Evolutionary conservation across 2,797 vertebrate genomes (phyloP), one percentile per base, ranked within the genome.

Genomic region (Strix occidentalis): DNA sequence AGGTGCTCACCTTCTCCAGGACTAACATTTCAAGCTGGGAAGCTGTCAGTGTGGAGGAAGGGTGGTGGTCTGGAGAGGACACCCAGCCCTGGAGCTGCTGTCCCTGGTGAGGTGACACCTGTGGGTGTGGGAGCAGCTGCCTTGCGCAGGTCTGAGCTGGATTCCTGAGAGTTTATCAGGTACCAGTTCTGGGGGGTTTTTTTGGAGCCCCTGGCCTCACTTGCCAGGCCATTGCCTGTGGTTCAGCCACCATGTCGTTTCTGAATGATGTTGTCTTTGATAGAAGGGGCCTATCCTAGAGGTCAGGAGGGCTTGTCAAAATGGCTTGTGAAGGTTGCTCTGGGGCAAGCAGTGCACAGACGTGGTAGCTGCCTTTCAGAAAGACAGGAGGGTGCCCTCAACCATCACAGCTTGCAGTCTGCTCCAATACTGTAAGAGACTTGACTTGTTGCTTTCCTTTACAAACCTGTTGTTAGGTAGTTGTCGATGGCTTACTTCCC

Each of bases 401-500:
- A 31, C 50, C 3, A 0, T 10, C 13, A 6, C 46, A 45, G 51
- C 56, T 77, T 1, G 0, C 46, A 24, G 8, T 29, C 8, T 69
- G 18, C 43, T 72, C 16, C 31, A 5, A 3, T 33, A 9, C 45
- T 35, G 58, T 25, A 13, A 41, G 63, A 33, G 14, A 1, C 66
- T 89, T 89, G 57, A 95, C 46, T 4, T 2, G 25, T 17, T 56
- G 46, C 25, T 66, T 70, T 89, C 39, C 50, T 76, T 43, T 41
- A 9, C 71, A 54, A 74, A 64, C 64, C 39, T 6, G 10, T 43
- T 50, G 4, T 41, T 83, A 99, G 99, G 93, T 96, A 0, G 97
- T 99, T 87, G 98, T 99, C 21, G 93, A 97, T 26, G 96, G 97
- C 87, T 97, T 99, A 46, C 96, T 99, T 3, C 98, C 98, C 5